Base-by-base conservation (phyloP, 2,113 vertebrate species). In the Vidua chalybeata region DNA sequence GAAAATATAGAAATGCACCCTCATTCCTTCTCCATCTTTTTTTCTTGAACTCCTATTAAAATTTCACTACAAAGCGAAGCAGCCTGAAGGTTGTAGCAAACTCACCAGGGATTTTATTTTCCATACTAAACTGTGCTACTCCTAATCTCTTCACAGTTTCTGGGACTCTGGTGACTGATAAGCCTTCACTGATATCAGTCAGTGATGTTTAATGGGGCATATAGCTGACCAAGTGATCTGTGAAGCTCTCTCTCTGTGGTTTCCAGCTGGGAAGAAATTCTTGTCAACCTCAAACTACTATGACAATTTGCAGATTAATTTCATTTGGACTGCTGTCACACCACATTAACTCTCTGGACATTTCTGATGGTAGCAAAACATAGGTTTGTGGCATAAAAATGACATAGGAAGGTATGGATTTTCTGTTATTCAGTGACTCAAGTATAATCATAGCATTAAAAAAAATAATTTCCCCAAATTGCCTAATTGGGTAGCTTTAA, bases 201-300 rank as follows among this genome's bases (percentile, higher is more conserved):
- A 93, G 59, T 73, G 87, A 51, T 94, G 67, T 39, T 83, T 96
- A 96, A 95, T 96, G 85, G 82, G 58, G 63, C 67, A 19, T 71
- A 54, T 1, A 90, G 72, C 72, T 88, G 87, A 80, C 93, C 91
- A 76, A 95, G 89, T 91, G 78, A 85, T 87, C 91, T 96, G 93
- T 94, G 87, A 87, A 95, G 67, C 81, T 91, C 84, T 91, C 67
- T 59, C 46, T 59, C 54, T 76, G 82, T 10, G 27, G 12, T 73
- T 96, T 94, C 91, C 87, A 93, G 71, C 91, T 94, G 90, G 51
- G 81, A 79, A 93, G 39, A 85, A 87, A 89, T 89, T 67, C 66
- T 91, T 94, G 84, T 69, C 86, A 94, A 80, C 74, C 59, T 83
- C 89, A 85, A 89, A 78, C 81, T 87, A 87, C 66, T 67, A 43